Percentiles rank a stretch among this genome's conserved stretches.
phyloP scores from a whole-genome alignment of 2,888 invertebrate species.

The Eristalis arbustorum region DNA sequence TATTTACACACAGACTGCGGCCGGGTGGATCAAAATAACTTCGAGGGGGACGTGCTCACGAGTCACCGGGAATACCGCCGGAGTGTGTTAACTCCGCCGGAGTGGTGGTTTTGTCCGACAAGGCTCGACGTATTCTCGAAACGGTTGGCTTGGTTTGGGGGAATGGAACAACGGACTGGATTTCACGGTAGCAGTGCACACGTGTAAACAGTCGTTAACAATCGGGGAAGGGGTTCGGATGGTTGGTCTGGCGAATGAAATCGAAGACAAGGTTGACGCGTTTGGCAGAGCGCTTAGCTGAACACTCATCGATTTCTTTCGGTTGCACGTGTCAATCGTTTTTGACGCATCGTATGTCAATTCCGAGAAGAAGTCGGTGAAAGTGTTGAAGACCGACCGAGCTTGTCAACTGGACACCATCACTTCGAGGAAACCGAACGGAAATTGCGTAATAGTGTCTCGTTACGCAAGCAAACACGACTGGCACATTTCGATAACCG shows the following conservation, averaged over 20 bases:
- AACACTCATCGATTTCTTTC: neutral
- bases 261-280: neutral
- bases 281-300: neutral
- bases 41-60: constrained; percentile 28
- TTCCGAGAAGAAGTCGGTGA: neutral
- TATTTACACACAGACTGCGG: constrained; percentile 50
- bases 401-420: neutral
- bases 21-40: constrained; percentile 49
- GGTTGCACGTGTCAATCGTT: neutral
- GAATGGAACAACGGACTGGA: neutral
- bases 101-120: constrained; percentile 67
- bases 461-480: too few relatives aligned
- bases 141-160: constrained; percentile 1
- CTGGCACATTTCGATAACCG: too few relatives aligned
- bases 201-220: constrained; percentile 60
- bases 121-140: constrained; percentile 29
- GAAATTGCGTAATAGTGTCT: neutral
- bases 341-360: neutral
- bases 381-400: neutral
- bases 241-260: neutral
- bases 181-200: constrained; percentile 33
- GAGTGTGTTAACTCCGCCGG: constrained; percentile 50
- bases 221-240: neutral
- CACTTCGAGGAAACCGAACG: neutral
- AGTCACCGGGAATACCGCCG: constrained; percentile 61